phyloP scores from a whole-genome alignment of 2,888 invertebrate genomes.

The Caenorhabditis uteleia region DNA sequence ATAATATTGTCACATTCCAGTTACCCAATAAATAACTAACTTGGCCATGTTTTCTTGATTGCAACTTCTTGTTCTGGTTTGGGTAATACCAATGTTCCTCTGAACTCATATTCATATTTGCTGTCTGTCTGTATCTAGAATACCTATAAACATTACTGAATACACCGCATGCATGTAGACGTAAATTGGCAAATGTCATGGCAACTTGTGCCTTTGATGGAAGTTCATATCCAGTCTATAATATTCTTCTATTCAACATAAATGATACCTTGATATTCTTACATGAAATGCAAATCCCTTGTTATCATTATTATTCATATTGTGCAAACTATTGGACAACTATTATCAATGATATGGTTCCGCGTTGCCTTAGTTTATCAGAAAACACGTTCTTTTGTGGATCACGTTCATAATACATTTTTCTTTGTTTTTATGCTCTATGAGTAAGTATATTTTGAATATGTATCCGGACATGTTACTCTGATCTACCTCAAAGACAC shows the following conservation, averaged over 20 bases:
- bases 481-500: too few relatives aligned
- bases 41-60: conserved; percentile 60
- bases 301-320: conserved; percentile 28
- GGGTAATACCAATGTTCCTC: conserved; percentile 35
- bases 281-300: conserved; percentile 37
- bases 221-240: conserved; percentile 41
- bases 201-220: conserved; percentile 36
- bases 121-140: background rate
- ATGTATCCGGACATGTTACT: too few relatives aligned
- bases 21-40: conserved; percentile 7
- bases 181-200: conserved; percentile 37
- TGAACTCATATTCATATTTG: conserved; percentile 2
- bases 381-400: too few relatives aligned
- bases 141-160: conserved; percentile 48
- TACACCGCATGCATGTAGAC: conserved; percentile 44
- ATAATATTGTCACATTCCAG: conserved; percentile 3
- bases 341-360: too few relatives aligned
- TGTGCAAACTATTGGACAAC: background rate
- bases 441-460: too few relatives aligned
- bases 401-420: too few relatives aligned
- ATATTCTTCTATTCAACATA: background rate
- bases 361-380: too few relatives aligned
- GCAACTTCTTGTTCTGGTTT: conserved; percentile 48
- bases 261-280: background rate
- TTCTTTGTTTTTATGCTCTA: too few relatives aligned